Base-by-base conservation (phyloP, 2,113 vertebrate species). In the Heliornis fulica region DNA sequence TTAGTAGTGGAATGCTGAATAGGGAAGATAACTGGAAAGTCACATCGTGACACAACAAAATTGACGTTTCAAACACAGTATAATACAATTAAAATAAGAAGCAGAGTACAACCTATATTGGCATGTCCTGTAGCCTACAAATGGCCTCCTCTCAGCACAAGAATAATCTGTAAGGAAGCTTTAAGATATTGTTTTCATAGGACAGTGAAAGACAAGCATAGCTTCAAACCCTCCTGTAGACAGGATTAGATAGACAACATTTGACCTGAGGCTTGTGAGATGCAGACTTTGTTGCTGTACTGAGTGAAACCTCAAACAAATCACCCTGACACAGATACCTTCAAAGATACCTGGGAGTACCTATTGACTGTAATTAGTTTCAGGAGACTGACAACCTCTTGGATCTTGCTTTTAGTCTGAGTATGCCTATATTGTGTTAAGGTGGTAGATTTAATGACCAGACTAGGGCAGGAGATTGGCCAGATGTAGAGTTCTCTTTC, bases 301-400 rank as follows among this genome's bases (percentile, higher is more conserved):
- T 69, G 34, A 51, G 25, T 41, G 41, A 93, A 54, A 90, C 90
- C 85, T 94, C 95, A 95, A 90, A 97, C 92, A 94, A 95, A 96
- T 95, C 79, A 88, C 83, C 93, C 83, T 83, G 79, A 77, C 88
- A 77, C 3, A 57, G 18, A n/a, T 45, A 45, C 48, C 54, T 88
- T 70, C 76, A 74, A 63, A 94, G 75, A 78, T 46, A 77, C 45
- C 22, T 82, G 54, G 46, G 34, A 36, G 43, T 38, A 77, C 13
- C 50, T 88, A 65, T 13, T 1, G 2, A 41, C 29, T 13, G 12
- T 23, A 69, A 34, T 61, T 75, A 85, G 31, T 76, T 88, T 83
- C 50, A 77, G 66, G 29, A 70, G 54, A 57, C 41, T 45, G 22
- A 72, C 59, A 64, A 3, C 8, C 1, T 34, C n/a, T 65, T 38